phyloP scores from a whole-genome alignment of 2,888 invertebrate genomes.

The Melanostoma mellinum region DNA sequence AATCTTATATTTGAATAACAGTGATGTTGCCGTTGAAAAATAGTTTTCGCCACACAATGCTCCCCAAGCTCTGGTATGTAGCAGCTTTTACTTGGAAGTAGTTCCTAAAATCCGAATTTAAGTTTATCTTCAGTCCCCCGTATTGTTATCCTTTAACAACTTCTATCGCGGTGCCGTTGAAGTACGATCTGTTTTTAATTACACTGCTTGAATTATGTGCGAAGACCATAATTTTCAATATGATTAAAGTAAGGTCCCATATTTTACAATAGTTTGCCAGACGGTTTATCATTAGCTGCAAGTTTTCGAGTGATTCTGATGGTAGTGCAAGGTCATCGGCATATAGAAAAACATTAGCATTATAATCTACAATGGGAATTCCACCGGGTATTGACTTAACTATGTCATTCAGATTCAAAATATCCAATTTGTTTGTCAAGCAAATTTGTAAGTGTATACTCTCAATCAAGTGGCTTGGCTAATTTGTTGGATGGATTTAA shows the following conservation, averaged over 20 bases:
- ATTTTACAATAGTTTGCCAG: not conserved
- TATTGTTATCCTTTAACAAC: not conserved
- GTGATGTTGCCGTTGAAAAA: not conserved
- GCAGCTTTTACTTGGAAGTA: not conserved
- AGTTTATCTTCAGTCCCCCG: not conserved
- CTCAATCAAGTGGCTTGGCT: too few species aligned
- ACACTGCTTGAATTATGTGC: not conserved
- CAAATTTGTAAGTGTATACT: too few species aligned
- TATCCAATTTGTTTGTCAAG: too few species aligned
- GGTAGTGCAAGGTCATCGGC: not conserved
- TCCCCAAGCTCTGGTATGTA: not conserved
- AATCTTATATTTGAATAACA: not conserved
- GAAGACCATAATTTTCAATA: not conserved
- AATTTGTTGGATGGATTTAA: too few species aligned
- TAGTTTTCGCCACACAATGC: not conserved
- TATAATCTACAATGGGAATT: too few species aligned
- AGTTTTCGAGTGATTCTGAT: not conserved
- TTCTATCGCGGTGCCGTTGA: not conserved
- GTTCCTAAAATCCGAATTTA: not conserved
- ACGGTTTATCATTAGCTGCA: too few species aligned
- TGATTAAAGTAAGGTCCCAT: not conserved
- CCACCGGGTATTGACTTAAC: too few species aligned
- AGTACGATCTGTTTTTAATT: not conserved
- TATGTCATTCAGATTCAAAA: too few species aligned
- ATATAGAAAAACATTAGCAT: not conserved